Base-by-base conservation (phyloP, 2,888 invertebrate species). In the Nezara viridula region DNA sequence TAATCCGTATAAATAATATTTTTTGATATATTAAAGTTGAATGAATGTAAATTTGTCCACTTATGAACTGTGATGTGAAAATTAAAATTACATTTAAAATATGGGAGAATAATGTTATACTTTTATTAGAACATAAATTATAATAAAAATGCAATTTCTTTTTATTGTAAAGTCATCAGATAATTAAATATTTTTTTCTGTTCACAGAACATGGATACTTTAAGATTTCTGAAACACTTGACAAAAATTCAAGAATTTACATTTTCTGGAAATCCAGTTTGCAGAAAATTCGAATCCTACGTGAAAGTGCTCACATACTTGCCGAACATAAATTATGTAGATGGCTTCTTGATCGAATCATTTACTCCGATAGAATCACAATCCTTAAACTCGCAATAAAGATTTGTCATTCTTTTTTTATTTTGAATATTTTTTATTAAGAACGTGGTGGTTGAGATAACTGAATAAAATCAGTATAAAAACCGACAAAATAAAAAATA, bases 181-280 rank as follows among this genome's bases (percentile, higher is more conserved):
- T 44, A 44, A 60, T 2, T 24, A 7, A 32, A 19, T 66, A 19
- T 4, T 14, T 66, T 19, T 32, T 27, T 32, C 19, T 86, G 12
- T 60, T 27, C 27, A 55, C 66, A 90, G 90, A 89, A 90, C 40
- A 66, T 89, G 19, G 50, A 85, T 10, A 77, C 90, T 27, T 27
- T 90, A 44, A 88, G 88, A 85, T 44, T 73, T 89, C 85, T 90
- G 47, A 87, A 86, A n/a, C 52, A 32, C 14, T 44, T 90, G 55
- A 85, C 88, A 9, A 89, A 88, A 66, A 47, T 90, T 44, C 77
- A 66, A 66, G 90, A 90, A 37, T 66, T 90, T 55, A 90, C 90
- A 6, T 85, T 90, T 14, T 60, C 85, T 6, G 90, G 90, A 19
- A 90, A 90, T 50, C 90, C 90, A 16, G 50, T 90, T 21, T 89